Conservation (phyloP, 2,888 invertebrate species). For the Pseudanteris insignis region DNA sequence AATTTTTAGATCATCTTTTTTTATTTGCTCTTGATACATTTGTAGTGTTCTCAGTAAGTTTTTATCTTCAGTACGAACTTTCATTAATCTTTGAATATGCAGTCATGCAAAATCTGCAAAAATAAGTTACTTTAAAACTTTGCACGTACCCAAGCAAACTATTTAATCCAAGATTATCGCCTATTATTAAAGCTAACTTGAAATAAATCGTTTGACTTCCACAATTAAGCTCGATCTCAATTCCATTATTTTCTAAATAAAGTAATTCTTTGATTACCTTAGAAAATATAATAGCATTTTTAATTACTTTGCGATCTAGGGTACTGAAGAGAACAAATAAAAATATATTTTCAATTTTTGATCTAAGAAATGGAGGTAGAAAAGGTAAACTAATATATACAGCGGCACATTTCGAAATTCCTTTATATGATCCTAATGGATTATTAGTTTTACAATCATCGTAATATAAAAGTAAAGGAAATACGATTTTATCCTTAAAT, state of each 20-base stretch:
- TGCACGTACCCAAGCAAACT: conserved; percentile 33
- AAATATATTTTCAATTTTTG: background rate
- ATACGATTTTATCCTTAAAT: background rate
- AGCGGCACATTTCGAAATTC: background rate
- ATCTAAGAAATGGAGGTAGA: background rate
- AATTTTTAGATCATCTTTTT: background rate
- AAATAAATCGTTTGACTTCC: conserved; percentile 23
- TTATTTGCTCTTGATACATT: conserved; percentile 7
- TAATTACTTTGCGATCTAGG: background rate
- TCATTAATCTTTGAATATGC: conserved; percentile 12
- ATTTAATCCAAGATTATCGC: conserved; percentile 44
- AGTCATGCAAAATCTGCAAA: conserved; percentile 42
- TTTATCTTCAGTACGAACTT: conserved; percentile 21
- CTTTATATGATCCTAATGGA: background rate
- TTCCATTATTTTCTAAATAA: conserved; percentile 33
- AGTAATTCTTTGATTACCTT: conserved; percentile 30
- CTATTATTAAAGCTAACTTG: conserved; percentile 29
- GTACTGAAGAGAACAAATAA: background rate
- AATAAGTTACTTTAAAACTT: conserved; percentile 30
- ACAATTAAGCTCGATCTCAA: conserved; percentile 12
- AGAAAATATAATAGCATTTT: conserved; percentile 7
- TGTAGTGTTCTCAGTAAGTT: background rate
- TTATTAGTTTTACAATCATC: background rate
- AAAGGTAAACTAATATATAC: background rate
- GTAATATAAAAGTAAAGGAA: background rate